Conservation (phyloP, 2,113 vertebrate genomes). For the Coregonus clupeaformis region DNA sequence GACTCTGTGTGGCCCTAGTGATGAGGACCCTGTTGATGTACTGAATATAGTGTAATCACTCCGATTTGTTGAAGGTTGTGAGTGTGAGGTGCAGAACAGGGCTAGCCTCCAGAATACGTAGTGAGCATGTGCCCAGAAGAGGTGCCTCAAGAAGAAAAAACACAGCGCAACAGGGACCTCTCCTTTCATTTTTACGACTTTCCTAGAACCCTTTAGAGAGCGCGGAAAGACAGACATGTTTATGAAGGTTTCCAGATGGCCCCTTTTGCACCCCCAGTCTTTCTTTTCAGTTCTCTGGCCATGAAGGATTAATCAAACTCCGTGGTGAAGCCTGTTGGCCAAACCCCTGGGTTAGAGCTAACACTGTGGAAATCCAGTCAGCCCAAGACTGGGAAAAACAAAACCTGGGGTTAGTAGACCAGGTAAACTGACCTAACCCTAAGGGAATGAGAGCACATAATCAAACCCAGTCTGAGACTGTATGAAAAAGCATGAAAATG, state of each 20-base stretch:
- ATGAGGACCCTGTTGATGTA: background rate
- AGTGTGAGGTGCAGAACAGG: slow-evolving; percentile 41
- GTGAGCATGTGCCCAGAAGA: slow-evolving; percentile 47
- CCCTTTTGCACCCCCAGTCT: slow-evolving; percentile 68
- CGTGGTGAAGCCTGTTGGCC: slow-evolving; percentile 65
- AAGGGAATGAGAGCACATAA: slow-evolving; percentile 40
- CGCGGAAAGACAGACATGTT: slow-evolving; percentile 79
- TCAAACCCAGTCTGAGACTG: slow-evolving; percentile 27
- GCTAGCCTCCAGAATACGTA: slow-evolving; percentile 31
- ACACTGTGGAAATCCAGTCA: slow-evolving; percentile 55
- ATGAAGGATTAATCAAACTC: slow-evolving; percentile 78
- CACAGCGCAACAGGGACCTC: slow-evolving; percentile 66
- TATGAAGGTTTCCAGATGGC: slow-evolving; percentile 82
- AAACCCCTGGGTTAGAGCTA: slow-evolving; percentile 63
- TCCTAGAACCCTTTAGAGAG: slow-evolving; percentile 79
- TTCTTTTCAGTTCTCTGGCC: slow-evolving; percentile 71
- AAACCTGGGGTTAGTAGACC: slow-evolving; percentile 56
- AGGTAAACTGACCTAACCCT: slow-evolving; percentile 43
- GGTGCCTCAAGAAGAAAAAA: slow-evolving; percentile 62
- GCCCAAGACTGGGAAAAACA: slow-evolving; percentile 47
- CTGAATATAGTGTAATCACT: background rate
- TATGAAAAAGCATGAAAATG: too few species aligned
- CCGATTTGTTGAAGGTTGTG: slow-evolving; percentile 4
- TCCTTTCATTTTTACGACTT: slow-evolving; percentile 79
- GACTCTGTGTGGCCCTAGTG: background rate